Evolutionary conservation across 64 coral and sea anemone species (phyloP).

Genomic region (Montipora capricornis): DNA sequence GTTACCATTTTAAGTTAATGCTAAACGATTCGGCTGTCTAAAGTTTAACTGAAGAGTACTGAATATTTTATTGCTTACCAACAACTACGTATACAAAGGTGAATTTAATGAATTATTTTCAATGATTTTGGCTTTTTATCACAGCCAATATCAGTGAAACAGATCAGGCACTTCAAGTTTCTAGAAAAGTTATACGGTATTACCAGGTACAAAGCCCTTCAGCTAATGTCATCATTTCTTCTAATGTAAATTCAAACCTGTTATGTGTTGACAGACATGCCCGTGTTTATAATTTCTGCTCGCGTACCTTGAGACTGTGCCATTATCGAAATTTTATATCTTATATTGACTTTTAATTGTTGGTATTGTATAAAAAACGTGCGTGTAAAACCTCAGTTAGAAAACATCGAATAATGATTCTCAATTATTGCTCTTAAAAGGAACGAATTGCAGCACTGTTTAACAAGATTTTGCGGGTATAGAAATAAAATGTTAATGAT

Average conservation of each 20-base stretch:
- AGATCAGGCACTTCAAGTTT: not conserved
- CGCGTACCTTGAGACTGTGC: not conserved
- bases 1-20: not conserved
- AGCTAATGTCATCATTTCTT: not conserved
- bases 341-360: not conserved
- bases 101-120: not conserved
- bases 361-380: not conserved
- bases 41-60: not conserved
- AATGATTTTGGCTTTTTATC: not conserved
- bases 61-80: not conserved
- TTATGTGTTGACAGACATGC: not conserved
- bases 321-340: not conserved
- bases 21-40: not conserved
- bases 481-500: conserved; percentile 36
- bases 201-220: not conserved
- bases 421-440: not conserved
- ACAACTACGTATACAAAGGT: not conserved
- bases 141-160: not conserved
- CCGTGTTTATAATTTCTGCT: conserved; percentile 8
- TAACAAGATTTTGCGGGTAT: conserved; percentile 1
- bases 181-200: not conserved
- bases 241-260: not conserved
- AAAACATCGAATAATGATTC: not conserved
- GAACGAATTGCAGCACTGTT: not conserved
- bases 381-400: not conserved